phyloP scores from a whole-genome alignment of 2,888 invertebrate species.

The Campopleginae sp. region DNA sequence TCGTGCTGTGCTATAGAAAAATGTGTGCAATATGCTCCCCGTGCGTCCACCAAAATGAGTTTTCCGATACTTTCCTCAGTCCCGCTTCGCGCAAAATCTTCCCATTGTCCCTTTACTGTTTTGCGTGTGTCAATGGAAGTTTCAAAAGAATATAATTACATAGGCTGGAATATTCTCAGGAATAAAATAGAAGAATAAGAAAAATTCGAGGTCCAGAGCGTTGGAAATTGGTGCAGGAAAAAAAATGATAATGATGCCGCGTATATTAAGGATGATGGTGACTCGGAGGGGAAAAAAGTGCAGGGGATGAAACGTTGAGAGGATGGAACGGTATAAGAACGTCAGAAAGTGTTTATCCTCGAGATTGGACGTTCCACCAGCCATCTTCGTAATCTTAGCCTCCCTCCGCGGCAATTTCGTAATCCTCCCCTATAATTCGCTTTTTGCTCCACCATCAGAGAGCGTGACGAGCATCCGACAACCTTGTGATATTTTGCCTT shows the following conservation, averaged over 20 bases:
- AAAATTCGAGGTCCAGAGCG: constrained; percentile 53
- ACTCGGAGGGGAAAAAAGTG: constrained; percentile 38
- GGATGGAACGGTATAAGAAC: constrained; percentile 74
- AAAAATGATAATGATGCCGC: constrained; percentile 36
- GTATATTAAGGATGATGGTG: constrained; percentile 42
- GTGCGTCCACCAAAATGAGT: constrained; percentile 75
- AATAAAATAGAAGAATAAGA: constrained; percentile 53
- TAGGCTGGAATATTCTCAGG: constrained; percentile 28
- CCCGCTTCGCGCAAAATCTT: constrained; percentile 7
- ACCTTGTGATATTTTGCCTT: constrained; percentile 60
- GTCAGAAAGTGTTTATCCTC: constrained; percentile 83
- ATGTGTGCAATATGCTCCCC: constrained; percentile 42
- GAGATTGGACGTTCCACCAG: constrained; percentile 83
- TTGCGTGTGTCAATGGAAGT: not conserved
- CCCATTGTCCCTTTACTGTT: constrained; percentile 15
- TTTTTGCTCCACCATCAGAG: constrained; percentile 67
- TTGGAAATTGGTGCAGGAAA: constrained; percentile 43
- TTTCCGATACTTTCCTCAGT: constrained; percentile 65
- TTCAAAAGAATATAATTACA: constrained; percentile 6
- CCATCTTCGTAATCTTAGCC: constrained; percentile 81
- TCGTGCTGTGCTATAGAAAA: constrained; percentile 9
- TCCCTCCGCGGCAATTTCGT: constrained; percentile 82
- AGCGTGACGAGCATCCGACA: constrained; percentile 72
- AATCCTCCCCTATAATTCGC: constrained; percentile 83
- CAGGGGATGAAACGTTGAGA: constrained; percentile 37